Percentiles rank a stretch among this genome's conserved stretches.
Evolutionary conservation across 2,797 vertebrate species (phyloP).

Genomic region (Momotus momota): DNA sequence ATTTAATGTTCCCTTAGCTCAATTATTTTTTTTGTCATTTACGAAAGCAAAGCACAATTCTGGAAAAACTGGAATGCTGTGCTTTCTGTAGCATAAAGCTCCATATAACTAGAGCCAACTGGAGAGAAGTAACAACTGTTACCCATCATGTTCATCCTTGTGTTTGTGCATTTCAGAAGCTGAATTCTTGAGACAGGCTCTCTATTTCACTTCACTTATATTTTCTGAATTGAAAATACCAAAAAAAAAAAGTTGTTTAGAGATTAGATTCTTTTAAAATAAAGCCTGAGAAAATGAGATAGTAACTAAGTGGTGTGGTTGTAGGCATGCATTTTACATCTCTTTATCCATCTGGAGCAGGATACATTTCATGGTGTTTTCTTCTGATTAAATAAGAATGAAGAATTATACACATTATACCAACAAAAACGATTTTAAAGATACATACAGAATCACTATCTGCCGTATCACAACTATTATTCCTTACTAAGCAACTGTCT

Average conservation of each 20-base stretch:
- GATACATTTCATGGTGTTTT: background rate
- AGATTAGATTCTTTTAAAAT: background rate
- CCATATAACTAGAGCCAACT: background rate
- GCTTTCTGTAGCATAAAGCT: background rate
- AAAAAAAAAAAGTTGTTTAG: background rate
- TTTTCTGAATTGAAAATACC: background rate
- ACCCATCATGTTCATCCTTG: background rate
- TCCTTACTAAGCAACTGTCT: background rate
- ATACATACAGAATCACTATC: background rate
- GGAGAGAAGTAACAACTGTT: background rate
- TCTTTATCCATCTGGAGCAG: background rate
- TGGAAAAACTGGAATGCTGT: background rate
- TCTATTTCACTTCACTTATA: background rate
- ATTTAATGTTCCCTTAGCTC: background rate
- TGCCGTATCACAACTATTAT: background rate
- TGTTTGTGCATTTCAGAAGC: background rate
- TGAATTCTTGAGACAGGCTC: background rate
- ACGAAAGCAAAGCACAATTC: background rate
- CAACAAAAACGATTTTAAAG: background rate
- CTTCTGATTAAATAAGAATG: background rate
- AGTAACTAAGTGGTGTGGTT: background rate
- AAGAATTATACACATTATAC: background rate
- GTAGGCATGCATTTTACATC: background rate
- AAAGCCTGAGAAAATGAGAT: background rate
- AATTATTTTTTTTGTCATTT: background rate